These are phyloP conservation scores for Hozukius guyotensis DNA, from an alignment of 2,797 vertebrate species.

Conservation along the genomic window DNA sequence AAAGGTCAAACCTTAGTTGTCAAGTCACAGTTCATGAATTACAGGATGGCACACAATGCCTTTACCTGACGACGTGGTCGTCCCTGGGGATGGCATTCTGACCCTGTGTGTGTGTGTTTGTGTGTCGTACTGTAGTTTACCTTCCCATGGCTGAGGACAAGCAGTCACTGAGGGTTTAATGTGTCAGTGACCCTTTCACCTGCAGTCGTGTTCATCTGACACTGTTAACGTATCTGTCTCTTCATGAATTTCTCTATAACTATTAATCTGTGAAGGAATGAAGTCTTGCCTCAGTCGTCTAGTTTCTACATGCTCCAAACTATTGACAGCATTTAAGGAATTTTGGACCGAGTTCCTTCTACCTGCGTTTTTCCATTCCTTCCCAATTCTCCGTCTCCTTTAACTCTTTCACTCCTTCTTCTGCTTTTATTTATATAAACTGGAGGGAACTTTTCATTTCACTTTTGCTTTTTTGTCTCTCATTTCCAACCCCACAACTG, in stretches of 20 bases:
- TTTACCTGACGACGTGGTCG: conserved; percentile 41
- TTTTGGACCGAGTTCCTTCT: conserved; percentile 59
- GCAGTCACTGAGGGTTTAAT: conserved; percentile 22
- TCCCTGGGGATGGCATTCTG: conserved; percentile 57
- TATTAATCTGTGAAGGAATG: conserved; percentile 48
- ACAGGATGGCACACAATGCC: conserved; percentile 47
- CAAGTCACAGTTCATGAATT: conserved; percentile 56
- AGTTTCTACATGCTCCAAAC: conserved; percentile 72
- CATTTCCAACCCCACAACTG: not conserved
- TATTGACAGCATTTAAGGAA: conserved; percentile 72
- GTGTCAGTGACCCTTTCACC: conserved; percentile 47
- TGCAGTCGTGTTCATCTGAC: conserved; percentile 16
- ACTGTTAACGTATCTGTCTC: conserved; percentile 29
- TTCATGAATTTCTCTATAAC: conserved; percentile 18
- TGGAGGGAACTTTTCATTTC: not conserved
- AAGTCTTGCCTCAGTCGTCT: conserved; percentile 46
- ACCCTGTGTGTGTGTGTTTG: conserved; percentile 13
- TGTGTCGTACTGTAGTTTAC: conserved; percentile 28
- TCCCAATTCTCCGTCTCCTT: conserved; percentile 16
- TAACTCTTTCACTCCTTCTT: conserved; percentile 39
- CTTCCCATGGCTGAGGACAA: conserved; percentile 41
- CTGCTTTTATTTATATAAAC: not conserved
- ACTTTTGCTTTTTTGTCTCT: not conserved
- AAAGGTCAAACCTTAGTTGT: conserved; percentile 60
- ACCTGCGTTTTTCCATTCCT: conserved; percentile 51